Evolutionary conservation across 2,113 vertebrate species (phyloP).

Genomic region (Antechinus flavipes): DNA sequence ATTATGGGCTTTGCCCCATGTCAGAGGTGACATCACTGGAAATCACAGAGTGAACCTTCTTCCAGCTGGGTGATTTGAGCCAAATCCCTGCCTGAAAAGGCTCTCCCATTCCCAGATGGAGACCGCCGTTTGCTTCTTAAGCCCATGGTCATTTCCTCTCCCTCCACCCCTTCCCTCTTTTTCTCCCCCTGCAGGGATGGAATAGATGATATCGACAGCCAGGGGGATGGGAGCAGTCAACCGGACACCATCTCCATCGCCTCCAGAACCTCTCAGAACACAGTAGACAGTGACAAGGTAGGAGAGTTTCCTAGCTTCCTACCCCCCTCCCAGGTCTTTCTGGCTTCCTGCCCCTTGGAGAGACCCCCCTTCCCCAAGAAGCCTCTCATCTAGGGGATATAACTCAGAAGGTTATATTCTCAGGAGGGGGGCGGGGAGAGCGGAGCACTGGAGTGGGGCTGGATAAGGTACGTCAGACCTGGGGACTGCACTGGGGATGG

Average conservation of each 20-base stretch:
- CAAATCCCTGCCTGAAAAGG: slow-evolving; percentile 25
- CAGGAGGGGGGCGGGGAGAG: slow-evolving; percentile 22
- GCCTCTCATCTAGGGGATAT: slow-evolving; percentile 21
- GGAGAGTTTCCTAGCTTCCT: slow-evolving; percentile 70
- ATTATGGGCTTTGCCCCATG: slow-evolving; percentile 64
- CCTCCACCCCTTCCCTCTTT: slow-evolving; percentile 73
- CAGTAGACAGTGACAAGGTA: slow-evolving; percentile 99
- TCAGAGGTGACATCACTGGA: slow-evolving; percentile 53
- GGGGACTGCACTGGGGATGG: neutral
- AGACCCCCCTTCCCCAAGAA: slow-evolving; percentile 13
- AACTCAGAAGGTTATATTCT: slow-evolving; percentile 25
- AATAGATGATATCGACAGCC: slow-evolving; percentile 95
- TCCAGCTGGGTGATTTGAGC: slow-evolving; percentile 60
- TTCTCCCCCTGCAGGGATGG: slow-evolving; percentile 89
- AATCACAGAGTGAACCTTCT: slow-evolving; percentile 63
- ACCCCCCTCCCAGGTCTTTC: slow-evolving; percentile 53
- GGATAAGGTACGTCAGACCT: neutral
- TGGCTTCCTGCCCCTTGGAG: slow-evolving; percentile 22
- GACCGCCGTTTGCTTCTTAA: slow-evolving; percentile 52
- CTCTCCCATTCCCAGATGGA: slow-evolving; percentile 59
- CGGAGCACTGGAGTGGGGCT: neutral
- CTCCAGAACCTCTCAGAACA: slow-evolving; percentile 98
- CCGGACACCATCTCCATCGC: slow-evolving; percentile 99
- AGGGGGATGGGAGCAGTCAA: slow-evolving; percentile 98
- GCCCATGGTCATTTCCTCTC: slow-evolving; percentile 58